Evolutionary conservation across 2,113 vertebrate species (phyloP), one percentile per base, ranked within the genome.

Genomic region (Mixornis gularis): DNA sequence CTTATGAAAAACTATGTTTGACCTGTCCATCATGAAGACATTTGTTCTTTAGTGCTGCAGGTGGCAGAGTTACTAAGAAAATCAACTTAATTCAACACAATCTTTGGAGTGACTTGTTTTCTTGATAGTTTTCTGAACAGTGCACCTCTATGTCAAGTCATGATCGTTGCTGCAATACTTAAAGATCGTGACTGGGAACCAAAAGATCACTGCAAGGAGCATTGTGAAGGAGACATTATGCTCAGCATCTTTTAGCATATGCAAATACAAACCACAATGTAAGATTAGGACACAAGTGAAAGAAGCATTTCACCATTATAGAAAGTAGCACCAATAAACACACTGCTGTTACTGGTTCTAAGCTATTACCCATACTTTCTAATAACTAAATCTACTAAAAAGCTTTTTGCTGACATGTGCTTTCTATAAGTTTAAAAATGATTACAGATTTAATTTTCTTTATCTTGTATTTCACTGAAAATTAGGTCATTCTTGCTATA

Each of bases 11-110:
- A 83, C 73, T 56, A 77, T 82, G 87, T 90, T 93, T 93, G 94
- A 95, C 92, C 93, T 89, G 91, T 96, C 96, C 95, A 93, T 96
- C 94, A 92, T 7, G 74, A 68, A 85, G 83, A 82, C 79, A 90
- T 94, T 94, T 94, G 87, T 94, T 83, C 95, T 91, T 91, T 92
- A 92, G 71, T 95, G 88, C 77, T 94, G 87, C 95, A 95, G 94
- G 87, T 94, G 90, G 92, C 87, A 94, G 80, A 95, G 87, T 80
- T 95, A 94, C 94, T 92, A 95, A 90, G 85, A 92, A 90, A 95
- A 94, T 86, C 79, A 55, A 91, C 81, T 81, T 92, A 93, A 95
- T 85, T 94, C 88, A 92, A 66, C 49, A 60, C 60, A 89, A 65
- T 82, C 77, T 83, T 92, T 90, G 58, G 56, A 94, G 65, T 48